Evolutionary conservation across 2,113 vertebrate genomes (phyloP).

Genomic region (Lota lota): DNA sequence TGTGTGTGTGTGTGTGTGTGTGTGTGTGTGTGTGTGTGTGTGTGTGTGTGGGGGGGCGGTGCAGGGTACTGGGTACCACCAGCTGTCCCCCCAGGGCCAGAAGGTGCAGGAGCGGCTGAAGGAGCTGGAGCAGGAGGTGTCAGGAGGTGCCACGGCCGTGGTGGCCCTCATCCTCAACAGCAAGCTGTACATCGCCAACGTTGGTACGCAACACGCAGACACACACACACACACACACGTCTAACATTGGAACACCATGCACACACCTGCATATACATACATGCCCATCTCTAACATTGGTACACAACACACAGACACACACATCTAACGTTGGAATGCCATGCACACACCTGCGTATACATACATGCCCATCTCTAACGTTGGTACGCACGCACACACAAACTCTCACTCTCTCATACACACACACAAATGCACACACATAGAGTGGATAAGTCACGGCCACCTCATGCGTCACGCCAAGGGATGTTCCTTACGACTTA

Average conservation of each 20-base stretch:
- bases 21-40: too few species aligned
- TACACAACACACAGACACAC: background rate
- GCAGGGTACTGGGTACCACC: constrained; percentile 83
- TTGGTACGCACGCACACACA: background rate
- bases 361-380: background rate
- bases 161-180: constrained; percentile 92
- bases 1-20: too few species aligned
- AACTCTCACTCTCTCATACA: background rate
- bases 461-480: too few species aligned
- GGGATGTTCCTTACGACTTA: too few species aligned
- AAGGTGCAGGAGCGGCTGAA: constrained; percentile 90
- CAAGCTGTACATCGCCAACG: constrained; percentile 92
- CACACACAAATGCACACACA: constrained; percentile 1
- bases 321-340: too few species aligned
- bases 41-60: background rate
- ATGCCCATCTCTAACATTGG: background rate
- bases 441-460: too few species aligned
- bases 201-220: constrained; percentile 75
- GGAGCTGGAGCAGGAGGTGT: constrained; percentile 87
- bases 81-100: constrained; percentile 82
- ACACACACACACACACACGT: background rate
- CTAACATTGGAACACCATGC: too few species aligned
- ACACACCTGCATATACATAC: background rate
- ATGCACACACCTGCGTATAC: background rate
- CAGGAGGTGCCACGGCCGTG: constrained; percentile 90